phyloP scores from a whole-genome alignment of 1,140 invertebrate genomes.

The Lucilia sericata region DNA sequence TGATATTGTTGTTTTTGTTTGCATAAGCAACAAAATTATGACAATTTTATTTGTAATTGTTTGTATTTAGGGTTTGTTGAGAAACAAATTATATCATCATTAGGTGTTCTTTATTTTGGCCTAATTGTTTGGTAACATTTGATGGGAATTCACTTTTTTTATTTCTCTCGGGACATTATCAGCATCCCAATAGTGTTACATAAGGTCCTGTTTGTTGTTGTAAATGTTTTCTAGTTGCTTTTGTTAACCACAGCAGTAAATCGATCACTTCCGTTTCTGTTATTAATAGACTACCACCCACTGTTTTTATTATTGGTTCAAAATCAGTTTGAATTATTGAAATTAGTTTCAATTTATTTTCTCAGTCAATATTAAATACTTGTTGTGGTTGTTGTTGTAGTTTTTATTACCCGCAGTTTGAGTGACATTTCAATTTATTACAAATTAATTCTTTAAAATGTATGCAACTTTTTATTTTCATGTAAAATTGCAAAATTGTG shows the following conservation, averaged over 20 bases:
- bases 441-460: background rate
- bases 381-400: background rate
- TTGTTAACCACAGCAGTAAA: constrained; percentile 42
- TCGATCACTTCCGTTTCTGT: constrained; percentile 32
- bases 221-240: constrained; percentile 1
- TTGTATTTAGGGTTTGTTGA: background rate
- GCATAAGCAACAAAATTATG: too few species aligned
- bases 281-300: background rate
- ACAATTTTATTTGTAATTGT: background rate
- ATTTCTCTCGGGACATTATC: too few species aligned
- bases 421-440: background rate
- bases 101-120: background rate
- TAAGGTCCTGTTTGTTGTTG: background rate
- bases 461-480: background rate
- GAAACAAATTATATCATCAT: constrained; percentile 29
- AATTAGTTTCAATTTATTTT: background rate
- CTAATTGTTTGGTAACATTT: too few species aligned
- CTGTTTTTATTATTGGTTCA: background rate
- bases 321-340: background rate
- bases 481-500: background rate
- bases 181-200: too few species aligned
- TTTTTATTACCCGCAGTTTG: background rate
- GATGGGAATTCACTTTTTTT: too few species aligned
- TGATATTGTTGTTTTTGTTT: too few species aligned
- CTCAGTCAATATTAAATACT: background rate